Evolutionary conservation across 2,797 vertebrate genomes (phyloP), one percentile per base, ranked within the genome.

Genomic region (Poeciliopsis turneri): DNA sequence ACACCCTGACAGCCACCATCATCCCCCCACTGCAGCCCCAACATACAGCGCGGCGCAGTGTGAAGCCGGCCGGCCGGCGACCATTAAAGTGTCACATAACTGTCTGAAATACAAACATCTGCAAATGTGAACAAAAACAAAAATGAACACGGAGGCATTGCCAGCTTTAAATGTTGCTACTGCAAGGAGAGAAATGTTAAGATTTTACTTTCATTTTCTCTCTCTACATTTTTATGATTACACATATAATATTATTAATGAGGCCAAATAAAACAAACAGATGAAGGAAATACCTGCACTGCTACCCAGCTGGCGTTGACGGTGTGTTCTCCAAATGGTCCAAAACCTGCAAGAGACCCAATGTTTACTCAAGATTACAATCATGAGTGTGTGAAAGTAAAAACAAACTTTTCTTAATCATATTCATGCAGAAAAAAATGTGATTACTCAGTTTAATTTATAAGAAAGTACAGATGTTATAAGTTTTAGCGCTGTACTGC

Each of bases 291-390:
- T 96, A 99, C 98, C 97, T 99, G 97, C 28, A 99, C 98, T 23
- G 98, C 98, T 16, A 97, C 97, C 98, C 98, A 99, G 88, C 98
- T 99, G 92, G 98, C 96, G 0, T 99, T 99, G 55, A 98, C 96
- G 0, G 96, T 92, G 70, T 99, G 97, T 28, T 98, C 97, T 85
- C 98, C 98, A 78, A 99, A 99, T 0, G 98, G 98, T 23, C 96
- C 98, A 46, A 99, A 99, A 91, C 98, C 98, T 99, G 93, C 18
- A 95, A 93, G 86, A 90, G 23, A 90, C 1, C 2, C 1, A 23
- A 6, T n/a, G 41, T 36, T 83, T 79, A 39, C 1, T 61, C 53
- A 49, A 71, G 49, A 69, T 46, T 45, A 57, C n/a, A 5, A 57
- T 59, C 20, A 45, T 30, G 15, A 45, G 4, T 75, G 73, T 59